phyloP scores from a whole-genome alignment of 2,113 vertebrate species.

The Thymallus thymallus region DNA sequence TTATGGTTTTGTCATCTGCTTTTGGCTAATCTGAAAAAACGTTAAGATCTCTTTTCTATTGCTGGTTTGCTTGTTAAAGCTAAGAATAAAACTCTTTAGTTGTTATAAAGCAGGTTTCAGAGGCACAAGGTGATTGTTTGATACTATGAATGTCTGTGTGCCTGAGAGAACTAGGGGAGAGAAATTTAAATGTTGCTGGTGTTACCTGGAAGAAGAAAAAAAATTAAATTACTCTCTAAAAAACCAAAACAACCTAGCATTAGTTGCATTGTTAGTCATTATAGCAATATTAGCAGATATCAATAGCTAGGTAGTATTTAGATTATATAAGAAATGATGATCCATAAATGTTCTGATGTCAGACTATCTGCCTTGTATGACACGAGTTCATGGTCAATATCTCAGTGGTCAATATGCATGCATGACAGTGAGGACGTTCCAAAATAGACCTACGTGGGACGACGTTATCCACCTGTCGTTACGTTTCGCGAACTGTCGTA shows the following conservation, averaged over 20 bases:
- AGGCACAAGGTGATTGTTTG: slow-evolving; percentile 60
- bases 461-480: no score
- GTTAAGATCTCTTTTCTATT: slow-evolving; percentile 15
- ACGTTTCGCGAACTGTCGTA: slow-evolving; percentile 24
- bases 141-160: slow-evolving; percentile 48
- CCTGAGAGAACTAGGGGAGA: slow-evolving; percentile 70
- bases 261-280: no score
- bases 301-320: no score
- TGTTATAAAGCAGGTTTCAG: slow-evolving; percentile 27
- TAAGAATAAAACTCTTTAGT: slow-evolving; percentile 23
- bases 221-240: no score
- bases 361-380: background rate
- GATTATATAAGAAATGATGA: no score
- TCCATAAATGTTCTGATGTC: no score
- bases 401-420: background rate
- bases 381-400: background rate
- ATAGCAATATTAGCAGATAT: no score
- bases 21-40: background rate
- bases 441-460: background rate
- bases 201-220: slow-evolving; percentile 55
- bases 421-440: background rate
- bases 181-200: slow-evolving; percentile 64
- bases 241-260: no score
- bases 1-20: background rate
- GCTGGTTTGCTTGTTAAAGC: slow-evolving; percentile 51